A percentile compares a stretch with the other conserved stretches of the same genome.
These are phyloP conservation scores for Chondrilla cf. caribensis DNA, from an alignment of 37 sponge, comb jelly and placozoan genomes.

Conservation along the genomic window DNA sequence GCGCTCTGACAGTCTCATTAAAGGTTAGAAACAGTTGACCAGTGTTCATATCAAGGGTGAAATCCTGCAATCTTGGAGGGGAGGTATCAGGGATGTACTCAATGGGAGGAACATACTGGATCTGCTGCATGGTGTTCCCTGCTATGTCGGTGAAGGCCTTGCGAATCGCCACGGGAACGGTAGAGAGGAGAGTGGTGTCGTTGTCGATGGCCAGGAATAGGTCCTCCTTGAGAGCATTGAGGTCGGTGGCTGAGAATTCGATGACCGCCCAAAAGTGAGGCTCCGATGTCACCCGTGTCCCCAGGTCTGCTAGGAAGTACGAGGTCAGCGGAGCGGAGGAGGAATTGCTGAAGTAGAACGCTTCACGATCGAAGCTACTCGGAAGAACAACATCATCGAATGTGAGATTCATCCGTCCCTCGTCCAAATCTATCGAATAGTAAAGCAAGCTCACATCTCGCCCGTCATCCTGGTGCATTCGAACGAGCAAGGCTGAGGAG, in stretches of 20 bases:
- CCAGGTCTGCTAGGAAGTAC: constrained; percentile 52
- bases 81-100: constrained; percentile 74
- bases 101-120: constrained; percentile 35
- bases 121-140: constrained; percentile 10
- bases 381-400: constrained; percentile 71
- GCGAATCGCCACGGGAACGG: neutral
- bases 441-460: constrained; percentile 30
- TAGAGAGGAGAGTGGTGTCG: constrained; percentile 72
- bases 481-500: constrained; percentile 32
- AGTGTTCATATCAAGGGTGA: constrained; percentile 60
- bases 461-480: constrained; percentile 19
- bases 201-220: constrained; percentile 47
- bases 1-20: constrained; percentile 84
- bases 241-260: constrained; percentile 55
- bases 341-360: constrained; percentile 47
- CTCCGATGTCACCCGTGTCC: constrained; percentile 40
- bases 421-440: constrained; percentile 79
- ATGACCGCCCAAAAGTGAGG: constrained; percentile 57
- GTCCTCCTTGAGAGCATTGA: constrained; percentile 78
- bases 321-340: neutral
- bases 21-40: constrained; percentile 68
- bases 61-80: constrained; percentile 47
- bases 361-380: constrained; percentile 49
- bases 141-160: constrained; percentile 44
- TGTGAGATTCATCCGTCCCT: constrained; percentile 67